phyloP scores from a whole-genome alignment of 2,797 vertebrate genomes.

The Calcarius lapponicus region DNA sequence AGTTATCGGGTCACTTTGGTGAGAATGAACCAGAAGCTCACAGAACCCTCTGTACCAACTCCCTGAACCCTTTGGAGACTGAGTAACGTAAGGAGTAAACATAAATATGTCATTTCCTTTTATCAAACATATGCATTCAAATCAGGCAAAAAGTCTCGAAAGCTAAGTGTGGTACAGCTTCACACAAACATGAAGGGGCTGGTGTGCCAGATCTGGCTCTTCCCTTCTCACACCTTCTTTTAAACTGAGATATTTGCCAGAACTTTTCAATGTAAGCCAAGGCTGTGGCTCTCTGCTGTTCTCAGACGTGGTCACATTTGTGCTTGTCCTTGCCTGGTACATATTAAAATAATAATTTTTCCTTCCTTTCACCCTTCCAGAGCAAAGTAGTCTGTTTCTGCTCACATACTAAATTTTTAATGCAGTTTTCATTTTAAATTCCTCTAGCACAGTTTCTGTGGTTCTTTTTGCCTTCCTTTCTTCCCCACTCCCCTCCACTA shows the following conservation, averaged over 20 bases:
- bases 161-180: constrained; percentile 15
- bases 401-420: constrained; percentile 66
- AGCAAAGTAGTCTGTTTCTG: constrained; percentile 32
- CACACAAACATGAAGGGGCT: constrained; percentile 6
- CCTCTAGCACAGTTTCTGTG: constrained; percentile 42
- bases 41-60: not conserved
- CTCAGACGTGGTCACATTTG: constrained; percentile 41
- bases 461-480: constrained; percentile 18
- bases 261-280: constrained; percentile 35
- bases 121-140: constrained; percentile 26
- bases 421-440: constrained; percentile 66
- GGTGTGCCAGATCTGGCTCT: constrained; percentile 17
- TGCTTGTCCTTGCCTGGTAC: constrained; percentile 47
- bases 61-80: not conserved
- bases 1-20: not conserved
- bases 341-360: constrained; percentile 62
- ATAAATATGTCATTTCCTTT: constrained; percentile 43
- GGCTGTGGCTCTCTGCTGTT: constrained; percentile 28
- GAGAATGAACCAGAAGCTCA: not conserved
- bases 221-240: constrained; percentile 45
- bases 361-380: constrained; percentile 25
- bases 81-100: not conserved
- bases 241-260: constrained; percentile 52
- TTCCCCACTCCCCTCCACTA: not conserved
- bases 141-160: constrained; percentile 28